Base-by-base conservation (phyloP, 2,113 vertebrate genomes). In the Microcebus ravelobensis region DNA sequence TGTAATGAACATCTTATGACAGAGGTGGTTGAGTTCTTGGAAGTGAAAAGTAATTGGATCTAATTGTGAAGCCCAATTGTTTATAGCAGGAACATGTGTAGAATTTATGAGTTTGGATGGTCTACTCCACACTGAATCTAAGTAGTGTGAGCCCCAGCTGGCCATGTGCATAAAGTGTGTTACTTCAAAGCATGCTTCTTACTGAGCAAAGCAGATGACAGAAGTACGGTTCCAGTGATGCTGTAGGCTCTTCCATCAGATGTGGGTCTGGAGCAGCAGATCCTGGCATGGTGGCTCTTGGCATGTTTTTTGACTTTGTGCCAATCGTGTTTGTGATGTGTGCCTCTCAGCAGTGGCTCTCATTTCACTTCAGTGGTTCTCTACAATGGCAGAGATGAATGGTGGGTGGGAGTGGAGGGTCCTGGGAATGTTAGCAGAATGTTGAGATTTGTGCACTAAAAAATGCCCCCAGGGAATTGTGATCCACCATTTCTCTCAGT, bases 1-100 rank as follows among this genome's bases (percentile, higher is more conserved):
- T 98, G 97, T 98, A 98, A 95, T 97, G 95, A 98, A 97, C 91
- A 65, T 94, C 50, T 91, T 95, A 87, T n/a, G 92, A 96, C 91
- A 97, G 90, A 96, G 89, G 90, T 97, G 96, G 98, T 87, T 96
- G 96, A 98, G 97, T 98, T 98, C 91, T 98, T 98, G 97, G 97
- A 97, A 93, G 20, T 94, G 68, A 97, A 97, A 96, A 86, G 76
- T 98, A 98, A 97, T 98, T 98, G 77, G 96, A 96, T 94, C 59
- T 98, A 98, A 98, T 98, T 98, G 97, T 29, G 45, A 97, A 97
- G 59, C 84, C 42, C 92, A 94, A 77, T 98, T 98, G 87, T 96
- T 98, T 97, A 93, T 95, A 98, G 97, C 95, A 97, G 96, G 97
- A 98, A 98, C 97, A 96, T 96, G 96, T 97, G 96, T 91, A 97